These are phyloP conservation scores for Zelleria hepariella DNA, from an alignment of 2,888 invertebrate genomes.

Conservation along the genomic window DNA sequence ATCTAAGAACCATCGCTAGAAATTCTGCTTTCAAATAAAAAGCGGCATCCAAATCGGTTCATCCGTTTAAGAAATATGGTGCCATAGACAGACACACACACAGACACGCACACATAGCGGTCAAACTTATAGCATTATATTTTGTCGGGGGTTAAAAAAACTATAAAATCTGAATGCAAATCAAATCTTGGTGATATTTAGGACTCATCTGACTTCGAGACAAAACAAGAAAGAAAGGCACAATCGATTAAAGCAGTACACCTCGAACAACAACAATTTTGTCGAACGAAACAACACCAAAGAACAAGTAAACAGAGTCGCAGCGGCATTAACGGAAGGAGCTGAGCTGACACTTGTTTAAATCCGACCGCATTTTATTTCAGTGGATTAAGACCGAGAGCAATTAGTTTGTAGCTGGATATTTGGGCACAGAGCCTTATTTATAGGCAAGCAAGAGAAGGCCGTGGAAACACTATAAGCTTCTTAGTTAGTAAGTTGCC, in stretches of 20 bases:
- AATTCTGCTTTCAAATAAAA: no score
- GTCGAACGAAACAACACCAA: background rate
- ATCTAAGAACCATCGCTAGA: no score
- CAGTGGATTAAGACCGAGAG: constrained; percentile 45
- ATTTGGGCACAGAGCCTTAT: constrained; percentile 44
- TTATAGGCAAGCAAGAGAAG: constrained; percentile 38
- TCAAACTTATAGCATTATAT: no score
- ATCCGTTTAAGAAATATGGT: no score
- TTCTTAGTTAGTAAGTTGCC: constrained; percentile 28
- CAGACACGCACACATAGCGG: no score
- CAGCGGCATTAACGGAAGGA: background rate
- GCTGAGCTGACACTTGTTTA: constrained; percentile 12
- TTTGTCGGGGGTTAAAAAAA: no score
- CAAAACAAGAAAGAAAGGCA: background rate
- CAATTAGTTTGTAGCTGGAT: constrained; percentile 49
- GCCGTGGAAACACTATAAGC: constrained; percentile 31
- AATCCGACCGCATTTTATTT: constrained; percentile 41
- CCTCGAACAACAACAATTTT: background rate
- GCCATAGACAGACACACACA: no score
- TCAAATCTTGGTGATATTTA: no score
- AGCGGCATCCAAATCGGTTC: no score
- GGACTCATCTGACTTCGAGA: no score
- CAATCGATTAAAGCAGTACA: background rate
- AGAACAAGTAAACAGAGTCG: background rate
- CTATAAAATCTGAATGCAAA: no score